Percentiles rank a stretch among this genome's conserved stretches.
These are phyloP conservation scores for Silurus meridionalis DNA, from an alignment of 2,113 vertebrate species.

Conservation along the genomic window DNA sequence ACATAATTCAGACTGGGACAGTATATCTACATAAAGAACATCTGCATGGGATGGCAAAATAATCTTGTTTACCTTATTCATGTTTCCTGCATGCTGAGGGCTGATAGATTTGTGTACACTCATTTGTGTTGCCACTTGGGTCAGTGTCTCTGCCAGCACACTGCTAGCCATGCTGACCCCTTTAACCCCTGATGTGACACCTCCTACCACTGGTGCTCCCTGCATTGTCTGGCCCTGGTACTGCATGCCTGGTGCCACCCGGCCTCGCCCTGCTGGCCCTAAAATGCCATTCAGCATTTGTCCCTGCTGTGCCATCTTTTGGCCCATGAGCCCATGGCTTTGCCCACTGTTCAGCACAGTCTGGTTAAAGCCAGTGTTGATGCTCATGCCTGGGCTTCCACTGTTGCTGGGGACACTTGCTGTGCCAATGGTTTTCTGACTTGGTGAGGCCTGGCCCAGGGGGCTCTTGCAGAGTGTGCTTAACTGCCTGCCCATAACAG, in stretches of 20 bases:
- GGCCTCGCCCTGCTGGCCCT: constrained; percentile 83
- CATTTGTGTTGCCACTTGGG: constrained; percentile 87
- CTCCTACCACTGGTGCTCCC: constrained; percentile 82
- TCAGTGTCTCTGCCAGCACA: constrained; percentile 88
- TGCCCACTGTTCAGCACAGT: constrained; percentile 89
- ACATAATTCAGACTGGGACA: no score
- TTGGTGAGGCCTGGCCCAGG: constrained; percentile 80
- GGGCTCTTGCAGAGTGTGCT: constrained; percentile 87
- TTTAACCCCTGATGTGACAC: constrained; percentile 74
- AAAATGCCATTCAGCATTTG: constrained; percentile 94
- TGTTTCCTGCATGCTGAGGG: constrained; percentile 84
- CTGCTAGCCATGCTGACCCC: constrained; percentile 73
- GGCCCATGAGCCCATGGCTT: constrained; percentile 85
- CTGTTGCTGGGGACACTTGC: constrained; percentile 77
- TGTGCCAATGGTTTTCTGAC: constrained; percentile 81
- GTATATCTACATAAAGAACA: no score
- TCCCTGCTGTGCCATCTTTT: constrained; percentile 78
- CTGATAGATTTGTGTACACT: constrained; percentile 81
- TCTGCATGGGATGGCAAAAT: neutral
- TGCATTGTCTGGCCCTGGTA: constrained; percentile 86
- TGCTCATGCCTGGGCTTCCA: constrained; percentile 79
- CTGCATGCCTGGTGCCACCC: constrained; percentile 83
- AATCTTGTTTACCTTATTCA: constrained; percentile 83
- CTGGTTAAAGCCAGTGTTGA: constrained; percentile 83
- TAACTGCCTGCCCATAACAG: constrained; percentile 80